These are phyloP conservation scores for Cryptoprocta ferox DNA, from an alignment of 2,797 vertebrate species.

Conservation along the genomic window DNA sequence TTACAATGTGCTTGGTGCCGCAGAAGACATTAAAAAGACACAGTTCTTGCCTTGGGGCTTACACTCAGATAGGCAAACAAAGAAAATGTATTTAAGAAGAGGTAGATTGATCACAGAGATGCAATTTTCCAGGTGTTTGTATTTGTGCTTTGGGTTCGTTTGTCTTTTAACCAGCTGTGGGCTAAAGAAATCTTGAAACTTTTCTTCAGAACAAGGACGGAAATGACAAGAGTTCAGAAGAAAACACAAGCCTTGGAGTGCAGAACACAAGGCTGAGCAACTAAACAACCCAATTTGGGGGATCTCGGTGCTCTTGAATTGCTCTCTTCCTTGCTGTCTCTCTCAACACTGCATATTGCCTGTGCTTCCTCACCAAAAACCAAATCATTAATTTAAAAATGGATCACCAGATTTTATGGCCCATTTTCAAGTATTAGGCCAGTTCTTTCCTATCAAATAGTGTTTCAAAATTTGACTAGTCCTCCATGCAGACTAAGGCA, in stretches of 20 bases:
- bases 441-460: neutral
- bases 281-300: neutral
- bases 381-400: slow-evolving; percentile 42
- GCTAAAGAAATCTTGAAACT: slow-evolving; percentile 57
- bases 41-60: slow-evolving; percentile 75
- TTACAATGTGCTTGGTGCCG: slow-evolving; percentile 62
- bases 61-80: slow-evolving; percentile 74
- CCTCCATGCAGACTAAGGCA: neutral
- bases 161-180: slow-evolving; percentile 78
- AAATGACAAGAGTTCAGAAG: neutral
- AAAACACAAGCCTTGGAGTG: neutral
- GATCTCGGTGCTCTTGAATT: neutral
- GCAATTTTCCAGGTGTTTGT: slow-evolving; percentile 74
- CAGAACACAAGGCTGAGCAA: neutral
- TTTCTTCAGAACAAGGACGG: slow-evolving; percentile 42
- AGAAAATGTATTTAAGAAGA: slow-evolving; percentile 78
- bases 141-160: slow-evolving; percentile 65
- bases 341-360: neutral
- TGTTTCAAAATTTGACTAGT: neutral
- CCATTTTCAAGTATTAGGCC: neutral
- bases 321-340: neutral
- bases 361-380: neutral
- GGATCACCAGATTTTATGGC: slow-evolving; percentile 39
- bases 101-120: slow-evolving; percentile 64
- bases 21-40: slow-evolving; percentile 77